Evolutionary conservation across 2,797 vertebrate genomes (phyloP), one percentile per base, ranked within the genome.

Genomic region (Oceanodroma leucorhoa): DNA sequence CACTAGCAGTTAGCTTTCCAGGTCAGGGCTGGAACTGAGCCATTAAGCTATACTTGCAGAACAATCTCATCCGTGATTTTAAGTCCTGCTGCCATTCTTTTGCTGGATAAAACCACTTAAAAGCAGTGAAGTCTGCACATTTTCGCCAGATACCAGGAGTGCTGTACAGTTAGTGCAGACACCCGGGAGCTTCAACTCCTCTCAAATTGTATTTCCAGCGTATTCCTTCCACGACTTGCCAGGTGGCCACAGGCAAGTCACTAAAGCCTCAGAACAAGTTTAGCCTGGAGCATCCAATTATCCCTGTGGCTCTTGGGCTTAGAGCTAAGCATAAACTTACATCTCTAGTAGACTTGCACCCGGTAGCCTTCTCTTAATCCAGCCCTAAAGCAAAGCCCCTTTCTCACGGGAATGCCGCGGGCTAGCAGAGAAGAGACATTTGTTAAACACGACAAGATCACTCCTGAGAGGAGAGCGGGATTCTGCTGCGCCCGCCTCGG

Each of bases 341-440:
- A 61, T 13, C 48, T 78, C 20, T 36, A 43, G 30, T 2, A 80
- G 36, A 40, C 20, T 51, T 34, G 26, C 9, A 70, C 18, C n/a
- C 4, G 0, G 26, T 11, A 86, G 60, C 57, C 43, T 43, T 27
- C 23, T 60, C 51, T n/a, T 61, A 65, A 46, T 30, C n/a, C 69
- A 81, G n/a, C 11, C 40, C 34, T 53, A 61, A 60, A 60, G 65
- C n/a, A 14, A 87, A 69, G 19, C n/a, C 38, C 46, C 22, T 62
- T 82, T 38, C 57, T 62, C 46, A 11, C 1, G 9, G 36, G 50
- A 53, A 45, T 10, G 32, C 26, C 8, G 6, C 6, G 1, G 76
- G 46, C 41, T 51, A n/a, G 34, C 5, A 30, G 46, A 50, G 45
- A 23, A 27, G 75, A 96, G 96, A 97, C 88, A 91, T 97, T 96